Base-by-base conservation (phyloP, 2,888 invertebrate genomes). In the Plebejus anna region DNA sequence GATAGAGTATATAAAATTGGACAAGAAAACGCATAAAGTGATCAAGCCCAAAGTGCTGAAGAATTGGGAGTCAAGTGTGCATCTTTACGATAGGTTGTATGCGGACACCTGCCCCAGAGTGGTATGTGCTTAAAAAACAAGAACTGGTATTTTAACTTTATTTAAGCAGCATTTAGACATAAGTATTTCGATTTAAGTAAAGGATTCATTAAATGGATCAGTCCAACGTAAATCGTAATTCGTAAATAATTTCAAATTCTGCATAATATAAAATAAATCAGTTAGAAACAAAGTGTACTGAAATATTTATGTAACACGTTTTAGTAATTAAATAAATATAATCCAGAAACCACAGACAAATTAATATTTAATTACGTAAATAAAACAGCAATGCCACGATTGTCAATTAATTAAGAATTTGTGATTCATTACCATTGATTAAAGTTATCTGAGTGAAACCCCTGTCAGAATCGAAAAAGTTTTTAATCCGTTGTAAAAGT, bases 71-170 rank as follows among this genome's bases (percentile, higher is more conserved):
- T 89, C 90, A 0, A 81, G 80, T 75, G 87, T 90, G 1, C 89
- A 88, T 78, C 80, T 93, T 79, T 94, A 94, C 78, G 94, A 94
- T 79, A 89, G 93, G 0, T 84, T 94, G 16, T 90, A 89, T 80
- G 89, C 89, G 75, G 81, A 86, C 1, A 84, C 87, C 2, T 91
- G 91, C 79, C 93, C 94, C 1, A 88, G 89, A 78, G 84, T 80
- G 84, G 92, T 93, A 80, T 91, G 92, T 90, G 3, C 47, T 47
- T 47, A 9, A 47, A 47, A 47, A 47, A 47, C 47, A 9, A 47
- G 9, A 47, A 47, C 11, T 47, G 9, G 3, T 47, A 47, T 47
- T 47, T 47, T 47, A 47, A 11, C 42, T 47, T 42, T 9, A 42
- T 42, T 42, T 42, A 42, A 38, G 38, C 6, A 38, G 0, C 5